Evolutionary conservation across 2,888 invertebrate genomes (phyloP), one percentile per base, ranked within the genome.

Genomic region (Ceraclea dissimilis): DNA sequence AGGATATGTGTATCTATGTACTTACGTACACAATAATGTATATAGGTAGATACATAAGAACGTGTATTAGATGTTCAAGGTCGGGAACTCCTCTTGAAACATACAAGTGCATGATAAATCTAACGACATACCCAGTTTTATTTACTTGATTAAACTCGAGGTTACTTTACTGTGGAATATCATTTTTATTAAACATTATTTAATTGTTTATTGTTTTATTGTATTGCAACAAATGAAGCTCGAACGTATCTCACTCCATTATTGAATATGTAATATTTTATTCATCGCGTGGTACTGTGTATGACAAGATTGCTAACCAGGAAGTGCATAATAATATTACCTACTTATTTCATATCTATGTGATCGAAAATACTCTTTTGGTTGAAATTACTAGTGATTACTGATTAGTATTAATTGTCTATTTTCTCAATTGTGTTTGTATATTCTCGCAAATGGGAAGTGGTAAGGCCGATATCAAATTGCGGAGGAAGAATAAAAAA

Each of bases 401-500:
- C n/a, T n/a, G n/a, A n/a, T n/a, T n/a, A n/a, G 20, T 19, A 18
- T 20, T 46, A 6, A 19, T 46, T 19, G 46, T 46, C 6, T 10
- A n/a, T 46, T 46, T 18, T 18, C n/a, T n/a, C n/a, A n/a, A n/a
- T 19, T 18, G 18, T 46, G 18, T 8, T 46, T 46, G 4, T 18
- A 46, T 46, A 8, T 19, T 8, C 5, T 46, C 13, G 6, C 18
- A 71, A 65, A 77, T 78, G 77, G 76, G 74, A 50, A 75, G 76
- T 66, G 75, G 73, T 61, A 76, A 74, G 67, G 74, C 75, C 57
- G 71, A 73, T 64, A 73, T 75, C 62, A 49, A 51, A 49, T 19
- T 46, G n/a, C 46, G 10, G 11, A 46, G 16, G n/a, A n/a, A 13
- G 16, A 43, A 51, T 10, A 26, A 46, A 22, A 31, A 22, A 31